These are phyloP conservation scores for Macroramphosus scolopax DNA, from an alignment of 2,797 vertebrate genomes.

Conservation along the genomic window DNA sequence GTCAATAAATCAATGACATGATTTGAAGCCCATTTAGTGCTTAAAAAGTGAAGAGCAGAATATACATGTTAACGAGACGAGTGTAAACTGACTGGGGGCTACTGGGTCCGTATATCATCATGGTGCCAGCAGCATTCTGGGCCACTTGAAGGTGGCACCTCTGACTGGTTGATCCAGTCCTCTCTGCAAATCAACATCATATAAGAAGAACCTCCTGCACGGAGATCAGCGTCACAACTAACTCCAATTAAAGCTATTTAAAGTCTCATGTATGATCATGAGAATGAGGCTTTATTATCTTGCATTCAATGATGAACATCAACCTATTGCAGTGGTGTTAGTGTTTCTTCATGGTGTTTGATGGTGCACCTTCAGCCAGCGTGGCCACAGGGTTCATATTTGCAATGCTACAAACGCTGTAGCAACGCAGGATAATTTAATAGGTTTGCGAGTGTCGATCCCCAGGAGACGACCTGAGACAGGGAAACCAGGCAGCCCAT, in stretches of 20 bases:
- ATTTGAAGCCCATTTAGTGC: background rate
- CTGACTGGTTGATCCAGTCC: no score
- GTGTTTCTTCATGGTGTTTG: slow-evolving; percentile 37
- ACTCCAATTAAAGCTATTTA: no score
- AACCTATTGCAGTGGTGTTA: slow-evolving; percentile 8
- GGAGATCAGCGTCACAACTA: no score
- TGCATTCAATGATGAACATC: slow-evolving; percentile 25
- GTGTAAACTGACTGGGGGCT: background rate
- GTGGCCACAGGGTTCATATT: slow-evolving; percentile 67
- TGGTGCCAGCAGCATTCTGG: no score
- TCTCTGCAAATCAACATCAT: background rate
- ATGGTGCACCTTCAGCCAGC: slow-evolving; percentile 59
- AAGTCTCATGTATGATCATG: no score
- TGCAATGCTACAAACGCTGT: slow-evolving; percentile 69
- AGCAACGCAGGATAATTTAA: slow-evolving; percentile 76
- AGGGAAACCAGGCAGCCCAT: slow-evolving; percentile 51
- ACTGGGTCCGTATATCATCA: background rate
- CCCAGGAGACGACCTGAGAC: slow-evolving; percentile 70
- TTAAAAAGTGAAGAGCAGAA: background rate
- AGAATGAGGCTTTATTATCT: slow-evolving; percentile 2
- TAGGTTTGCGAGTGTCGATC: slow-evolving; percentile 77
- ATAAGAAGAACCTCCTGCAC: no score
- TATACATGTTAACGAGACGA: background rate
- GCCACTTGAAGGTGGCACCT: no score
- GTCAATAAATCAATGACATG: background rate